Base-by-base conservation (phyloP, 1,140 invertebrate genomes). In the Anthonomus grandis region DNA sequence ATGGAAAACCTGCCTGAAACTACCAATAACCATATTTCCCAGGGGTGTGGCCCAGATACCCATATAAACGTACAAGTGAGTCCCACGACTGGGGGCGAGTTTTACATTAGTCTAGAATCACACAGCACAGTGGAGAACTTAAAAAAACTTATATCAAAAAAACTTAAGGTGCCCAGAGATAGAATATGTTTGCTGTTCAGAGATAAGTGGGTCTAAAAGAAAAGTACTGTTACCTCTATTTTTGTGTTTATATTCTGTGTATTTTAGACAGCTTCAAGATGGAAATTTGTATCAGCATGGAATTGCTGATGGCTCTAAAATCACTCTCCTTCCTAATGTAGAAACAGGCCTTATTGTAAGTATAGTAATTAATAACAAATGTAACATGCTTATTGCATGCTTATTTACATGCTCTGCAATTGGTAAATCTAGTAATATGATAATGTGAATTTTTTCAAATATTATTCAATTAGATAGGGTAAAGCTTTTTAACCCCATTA, bases 291-390 rank as follows among this genome's bases (percentile, higher is more conserved):
- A 85, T 74, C 90, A 95, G 72, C 91, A 96, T 77, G 86, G 86
- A 57, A 78, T 96, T 56, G 80, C 86, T 70, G 89, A 95, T 75
- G 91, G 91, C 55, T 89, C 91, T 63, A 85, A 88, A 67, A 83
- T 95, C 57, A 93, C 91, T 60, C 79, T 96, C 65, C 81, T 95
- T 68, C 93, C 93, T 45, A 93, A 87, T 77, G 90, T 95, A 48
- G 93, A 95, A 81, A 95, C 91, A 64, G 93, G 93, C 74, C 79
- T 95, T 66, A 78, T 94, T 86, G 93, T 95, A 81, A 89, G 89
- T 83, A 54, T n/a, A 31, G 13, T 49, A 37, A 12, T 41, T 44
- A n/a, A 17, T 34, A 10, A 19, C n/a, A n/a, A n/a, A n/a, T n/a
- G n/a, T n/a, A n/a, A n/a, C n/a, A n/a, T n/a, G n/a, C n/a, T n/a